A percentile compares a stretch with the other conserved stretches of the same genome.
Evolutionary conservation across 2,888 invertebrate species (phyloP).

Genomic region (Neocrepidodera transversa): DNA sequence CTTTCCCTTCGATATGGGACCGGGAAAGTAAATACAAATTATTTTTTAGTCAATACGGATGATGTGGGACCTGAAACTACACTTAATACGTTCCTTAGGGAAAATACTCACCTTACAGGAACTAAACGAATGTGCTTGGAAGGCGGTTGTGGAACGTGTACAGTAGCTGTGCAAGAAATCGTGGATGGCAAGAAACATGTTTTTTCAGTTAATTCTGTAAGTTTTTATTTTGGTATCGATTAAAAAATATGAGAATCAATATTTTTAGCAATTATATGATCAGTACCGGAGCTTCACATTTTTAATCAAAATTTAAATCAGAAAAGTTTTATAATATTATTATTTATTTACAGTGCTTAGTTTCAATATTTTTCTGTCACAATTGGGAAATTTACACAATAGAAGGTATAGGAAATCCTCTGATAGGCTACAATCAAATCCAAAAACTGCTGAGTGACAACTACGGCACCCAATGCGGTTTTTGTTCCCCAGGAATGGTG

Average conservation of each 20-base stretch:
- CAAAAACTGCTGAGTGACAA: constrained; percentile 67
- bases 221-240: constrained; percentile 37
- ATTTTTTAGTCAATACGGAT: constrained; percentile 54
- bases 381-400: constrained; percentile 74
- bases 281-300: no score
- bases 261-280: no score
- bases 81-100: constrained; percentile 70
- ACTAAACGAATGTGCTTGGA: constrained; percentile 77
- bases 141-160: constrained; percentile 76
- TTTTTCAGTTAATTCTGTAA: constrained; percentile 72
- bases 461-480: constrained; percentile 74
- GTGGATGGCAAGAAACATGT: constrained; percentile 61
- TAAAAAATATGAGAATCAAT: no score
- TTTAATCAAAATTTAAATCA: no score
- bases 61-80: constrained; percentile 64
- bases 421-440: constrained; percentile 68
- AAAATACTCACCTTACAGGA: constrained; percentile 68
- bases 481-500: constrained; percentile 78
- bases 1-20: no score
- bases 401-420: constrained; percentile 73
- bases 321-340: neutral
- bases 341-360: constrained; percentile 60
- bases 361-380: constrained; percentile 63
- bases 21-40: no score
- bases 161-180: constrained; percentile 62